Base-by-base conservation (phyloP, 1,140 invertebrate species). In the Cotesia glomerata region DNA sequence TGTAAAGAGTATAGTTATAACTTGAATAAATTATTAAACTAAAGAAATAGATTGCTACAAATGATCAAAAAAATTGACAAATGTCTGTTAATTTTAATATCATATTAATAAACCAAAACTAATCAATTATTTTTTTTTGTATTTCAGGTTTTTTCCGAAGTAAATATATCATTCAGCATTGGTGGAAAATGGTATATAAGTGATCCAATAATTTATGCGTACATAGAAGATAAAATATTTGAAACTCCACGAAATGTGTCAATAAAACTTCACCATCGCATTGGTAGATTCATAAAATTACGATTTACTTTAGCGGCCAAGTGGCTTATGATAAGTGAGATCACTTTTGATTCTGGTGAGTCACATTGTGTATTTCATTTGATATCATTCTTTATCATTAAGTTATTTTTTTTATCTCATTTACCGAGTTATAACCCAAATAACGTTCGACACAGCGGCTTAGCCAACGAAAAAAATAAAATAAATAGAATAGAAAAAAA, bases 241-340 rank as follows among this genome's bases (percentile, higher is more conserved):
- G 92, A 93, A 74, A 88, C 85, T 64, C 88, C 92, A 13, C 85
- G 91, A n/a, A 90, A 91, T 77, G 87, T 93, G 14, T 86, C 89
- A 51, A 90, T 93, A 74, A 89, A 89, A 67, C 86, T 93, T 4
- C 88, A 91, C 69, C 88, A 93, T 77, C 87, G 90, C 2, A 86
- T 93, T 49, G 92, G 91, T 13, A 87, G 88, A 77, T 92, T 89
- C 79, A 88, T 93, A 59, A 91, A 91, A 76, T 79, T 93, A 49
- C 88, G 89, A 69, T 87, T 93, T 36, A 88, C 84, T 75, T 93
- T 93, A 75, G 90, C 90, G 26, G 86, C 91, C 0, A 87, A 88
- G 70, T 93, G 92, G 92, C 89, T 93, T 67, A 89, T 93, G 85
- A 90, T 93, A 75, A 92, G 91, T 76, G 92, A 93, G 82, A 87